Percentiles rank a stretch among this genome's conserved stretches.
These are phyloP conservation scores for Cremastobaeus sp. DNA, from an alignment of 2,888 invertebrate species.

Conservation along the genomic window DNA sequence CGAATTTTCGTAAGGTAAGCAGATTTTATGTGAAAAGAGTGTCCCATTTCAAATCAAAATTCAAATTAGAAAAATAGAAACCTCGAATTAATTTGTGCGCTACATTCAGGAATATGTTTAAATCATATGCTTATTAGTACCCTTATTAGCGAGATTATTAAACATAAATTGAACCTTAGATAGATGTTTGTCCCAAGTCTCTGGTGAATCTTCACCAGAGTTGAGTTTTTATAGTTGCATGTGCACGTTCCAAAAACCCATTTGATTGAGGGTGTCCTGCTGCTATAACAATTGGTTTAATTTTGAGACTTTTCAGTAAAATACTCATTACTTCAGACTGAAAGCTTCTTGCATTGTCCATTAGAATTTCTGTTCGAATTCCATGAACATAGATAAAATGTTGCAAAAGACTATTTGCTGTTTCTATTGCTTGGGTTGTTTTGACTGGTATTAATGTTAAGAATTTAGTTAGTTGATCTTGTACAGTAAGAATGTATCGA, in stretches of 20 bases:
- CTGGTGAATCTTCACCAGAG: neutral
- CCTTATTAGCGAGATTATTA: neutral
- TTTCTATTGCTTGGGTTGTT: neutral
- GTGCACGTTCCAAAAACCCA: neutral
- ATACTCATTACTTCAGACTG: no score
- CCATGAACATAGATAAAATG: neutral
- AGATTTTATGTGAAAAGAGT: no score
- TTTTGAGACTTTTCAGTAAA: neutral
- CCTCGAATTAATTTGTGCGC: no score
- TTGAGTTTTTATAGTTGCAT: neutral
- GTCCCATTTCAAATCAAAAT: no score
- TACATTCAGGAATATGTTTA: no score
- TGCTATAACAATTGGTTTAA: neutral
- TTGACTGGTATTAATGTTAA: neutral
- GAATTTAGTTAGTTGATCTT: neutral
- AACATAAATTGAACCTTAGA: slow-evolving; percentile 1
- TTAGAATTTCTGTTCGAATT: no score
- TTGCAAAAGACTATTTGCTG: neutral
- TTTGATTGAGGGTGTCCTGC: neutral
- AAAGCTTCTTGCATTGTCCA: no score
- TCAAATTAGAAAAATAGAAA: no score
- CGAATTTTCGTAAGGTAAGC: no score
- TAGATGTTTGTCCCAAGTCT: neutral
- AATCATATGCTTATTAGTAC: no score
- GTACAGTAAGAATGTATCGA: neutral